Conservation (phyloP, 1,140 invertebrate species). For the Ceratosolen solmsi region DNA sequence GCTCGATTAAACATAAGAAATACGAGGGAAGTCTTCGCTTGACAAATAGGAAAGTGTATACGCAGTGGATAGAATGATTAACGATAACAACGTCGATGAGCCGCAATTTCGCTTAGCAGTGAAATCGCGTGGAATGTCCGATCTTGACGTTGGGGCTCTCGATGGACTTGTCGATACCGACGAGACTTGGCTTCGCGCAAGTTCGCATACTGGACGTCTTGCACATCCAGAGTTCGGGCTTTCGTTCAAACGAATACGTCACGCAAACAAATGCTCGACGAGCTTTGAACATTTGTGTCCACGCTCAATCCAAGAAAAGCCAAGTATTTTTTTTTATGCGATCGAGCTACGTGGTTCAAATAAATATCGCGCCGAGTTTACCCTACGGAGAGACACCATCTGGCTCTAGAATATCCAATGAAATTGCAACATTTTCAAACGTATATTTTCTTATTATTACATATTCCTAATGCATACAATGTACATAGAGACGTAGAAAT, state of each 20-base stretch:
- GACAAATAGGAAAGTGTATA: conserved; percentile 29
- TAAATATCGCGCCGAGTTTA: too few relatives aligned
- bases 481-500: too few relatives aligned
- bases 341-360: too few relatives aligned
- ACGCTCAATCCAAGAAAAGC: too few relatives aligned
- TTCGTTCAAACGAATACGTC: not conserved
- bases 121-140: conserved; percentile 30
- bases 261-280: not conserved
- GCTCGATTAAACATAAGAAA: conserved; percentile 21
- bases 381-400: too few relatives aligned
- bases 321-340: too few relatives aligned
- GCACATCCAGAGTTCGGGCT: conserved; percentile 1
- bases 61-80: conserved; percentile 29
- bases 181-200: not conserved
- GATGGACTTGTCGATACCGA: not conserved
- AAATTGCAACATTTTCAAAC: too few relatives aligned
- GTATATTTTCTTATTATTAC: too few relatives aligned
- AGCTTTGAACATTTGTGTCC: too few relatives aligned
- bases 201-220: not conserved
- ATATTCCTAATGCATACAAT: too few relatives aligned
- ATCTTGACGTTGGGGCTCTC: not conserved
- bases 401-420: too few relatives aligned
- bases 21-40: not conserved
- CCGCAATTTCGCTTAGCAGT: not conserved
- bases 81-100: conserved; percentile 23